Evolutionary conservation across 2,797 vertebrate species (phyloP), one percentile per base, ranked within the genome.

Genomic region (Melopsittacus undulatus): DNA sequence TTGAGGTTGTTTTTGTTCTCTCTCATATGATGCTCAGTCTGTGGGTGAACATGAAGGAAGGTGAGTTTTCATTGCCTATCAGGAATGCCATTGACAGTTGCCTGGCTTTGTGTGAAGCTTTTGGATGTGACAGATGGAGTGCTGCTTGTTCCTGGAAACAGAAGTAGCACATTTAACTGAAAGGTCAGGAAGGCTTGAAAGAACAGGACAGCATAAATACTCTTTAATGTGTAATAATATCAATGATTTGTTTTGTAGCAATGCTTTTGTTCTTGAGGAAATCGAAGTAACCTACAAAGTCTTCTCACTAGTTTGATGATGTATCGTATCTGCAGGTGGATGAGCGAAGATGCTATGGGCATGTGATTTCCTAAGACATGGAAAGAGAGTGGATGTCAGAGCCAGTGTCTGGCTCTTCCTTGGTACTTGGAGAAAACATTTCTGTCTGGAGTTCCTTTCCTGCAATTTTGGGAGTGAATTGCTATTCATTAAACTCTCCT

Each of bases 181-280:
- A 94, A 93, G 89, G 81, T 91, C 89, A 69, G 59, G 69, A 54
- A 59, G 62, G 78, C 73, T 91, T 62, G 66, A 34, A 27, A 56
- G 82, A 95, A 57, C 84, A 38, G 61, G 52, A 48, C 32, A 40
- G 48, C 23, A 3, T 20, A 36, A 63, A 80, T 87, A 79, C 52
- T 91, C 74, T 66, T 56, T 67, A 34, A 52, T 5, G 11, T 62
- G 46, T 48, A 48, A 17, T 72, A 40, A 80, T 23, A 67, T 10
- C 0, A 1, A 13, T 46, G 69, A 7, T 36, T 91, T 73, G 51
- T 87, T 89, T 67, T 80, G 52, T 66, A 81, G 54, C 75, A 17
- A 0, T 74, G 61, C 52, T 45, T 83, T 77, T 72, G 69, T 85
- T 90, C 68, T 45, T 36, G 76, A 73, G 81, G 89, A 86, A 51